Evolutionary conservation across 1,140 invertebrate species (phyloP).

Genomic region (Stegodyphus mimosarum): DNA sequence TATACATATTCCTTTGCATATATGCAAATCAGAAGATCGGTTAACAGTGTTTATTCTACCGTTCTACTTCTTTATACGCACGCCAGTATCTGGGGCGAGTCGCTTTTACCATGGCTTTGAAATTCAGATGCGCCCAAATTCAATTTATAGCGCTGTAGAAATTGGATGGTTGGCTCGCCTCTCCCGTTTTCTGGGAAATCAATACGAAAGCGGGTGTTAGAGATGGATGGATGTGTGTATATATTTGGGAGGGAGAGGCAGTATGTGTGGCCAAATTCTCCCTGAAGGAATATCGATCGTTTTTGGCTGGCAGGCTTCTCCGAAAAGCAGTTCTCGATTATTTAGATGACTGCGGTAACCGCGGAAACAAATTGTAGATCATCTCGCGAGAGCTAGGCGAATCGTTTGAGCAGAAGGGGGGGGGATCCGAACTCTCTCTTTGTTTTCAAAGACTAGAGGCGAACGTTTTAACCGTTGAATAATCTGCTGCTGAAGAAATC

Average conservation of each 20-base stretch:
- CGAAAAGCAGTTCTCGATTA: neutral
- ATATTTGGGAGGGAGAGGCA: neutral
- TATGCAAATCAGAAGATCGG: no score
- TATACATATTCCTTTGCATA: no score
- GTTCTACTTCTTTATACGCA: no score
- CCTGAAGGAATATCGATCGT: no score
- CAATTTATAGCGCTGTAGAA: conserved; percentile 20
- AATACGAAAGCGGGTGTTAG: neutral
- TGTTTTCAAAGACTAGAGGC: no score
- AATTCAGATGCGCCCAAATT: conserved; percentile 39
- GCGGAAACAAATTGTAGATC: conserved; percentile 5
- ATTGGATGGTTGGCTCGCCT: conserved; percentile 9
- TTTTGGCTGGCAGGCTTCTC: neutral
- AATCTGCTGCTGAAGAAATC: no score
- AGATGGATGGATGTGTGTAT: neutral
- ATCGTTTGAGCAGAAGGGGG: no score
- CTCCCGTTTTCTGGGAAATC: neutral
- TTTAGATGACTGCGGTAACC: conserved; percentile 23
- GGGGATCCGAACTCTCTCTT: no score
- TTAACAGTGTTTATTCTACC: no score
- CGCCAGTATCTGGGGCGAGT: neutral
- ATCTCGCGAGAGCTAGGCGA: neutral
- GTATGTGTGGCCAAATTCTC: neutral
- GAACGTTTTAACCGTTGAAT: no score
- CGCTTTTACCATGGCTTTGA: conserved; percentile 10